Evolutionary conservation across 2,113 vertebrate species (phyloP), one percentile per base, ranked within the genome.

Genomic region (Centrocercus urophasianus): DNA sequence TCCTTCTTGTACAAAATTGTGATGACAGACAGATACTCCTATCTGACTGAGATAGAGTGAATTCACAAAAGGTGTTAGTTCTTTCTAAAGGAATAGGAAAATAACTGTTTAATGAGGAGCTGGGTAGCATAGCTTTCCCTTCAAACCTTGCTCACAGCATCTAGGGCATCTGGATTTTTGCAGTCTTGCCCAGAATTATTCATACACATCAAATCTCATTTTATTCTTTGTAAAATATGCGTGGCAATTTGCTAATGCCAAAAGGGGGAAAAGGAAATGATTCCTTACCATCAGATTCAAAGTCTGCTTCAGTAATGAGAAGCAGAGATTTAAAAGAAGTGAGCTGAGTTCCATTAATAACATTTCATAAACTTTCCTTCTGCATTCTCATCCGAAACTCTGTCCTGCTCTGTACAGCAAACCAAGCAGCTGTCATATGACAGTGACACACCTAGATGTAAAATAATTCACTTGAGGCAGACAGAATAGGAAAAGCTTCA

Each of bases 41-140:
- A 85, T 90, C 70, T 83, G 34, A 43, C 43, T 78, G 66, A 90
- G 86, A 13, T 50, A 64, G 18, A 52, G 9, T 48, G 45, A 88
- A 83, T 83, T 92, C 63, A 87, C 42, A 65, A 75, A 74, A 91
- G 59, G 15, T 63, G 57, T 65, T 71, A 56, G 61, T 21, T 70
- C 70, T 80, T 93, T 89, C 65, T 81, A 75, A 78, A 88, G 43
- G 66, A 85, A 89, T n/a, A 71, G 18, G 48, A 87, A 94, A 94
- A 79, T 70, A 90, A 36, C 27, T 74, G 28, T 45, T 90, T 95
- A 93, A 93, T 93, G 60, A 93, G 83, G 57, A 91, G 54, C 36
- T 73, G 47, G 32, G 60, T 61, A 82, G 15, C 40, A 56, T 12
- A 50, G 45, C 78, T 91, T 71, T 93, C 40, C 59, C 79, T 96